These are phyloP conservation scores for Pluvialis apricaria DNA, from an alignment of 2,113 vertebrate genomes.

Conservation along the genomic window DNA sequence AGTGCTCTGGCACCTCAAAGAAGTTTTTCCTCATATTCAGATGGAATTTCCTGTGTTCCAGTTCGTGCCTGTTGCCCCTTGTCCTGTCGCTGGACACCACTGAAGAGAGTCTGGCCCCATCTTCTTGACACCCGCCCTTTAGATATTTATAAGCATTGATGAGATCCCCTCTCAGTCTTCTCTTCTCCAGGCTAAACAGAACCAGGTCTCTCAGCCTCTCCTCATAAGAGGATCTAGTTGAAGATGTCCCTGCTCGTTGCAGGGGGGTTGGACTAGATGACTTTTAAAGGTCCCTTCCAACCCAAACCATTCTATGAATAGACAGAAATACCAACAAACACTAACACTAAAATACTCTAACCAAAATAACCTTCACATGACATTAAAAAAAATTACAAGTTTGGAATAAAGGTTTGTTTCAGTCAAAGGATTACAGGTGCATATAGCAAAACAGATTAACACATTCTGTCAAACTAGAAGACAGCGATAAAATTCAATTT, in stretches of 20 bases:
- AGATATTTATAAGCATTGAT: too few relatives aligned
- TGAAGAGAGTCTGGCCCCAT: too few relatives aligned
- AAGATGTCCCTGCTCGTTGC: background rate
- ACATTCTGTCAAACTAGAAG: background rate
- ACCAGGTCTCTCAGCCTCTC: too few relatives aligned
- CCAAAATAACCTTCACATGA: background rate
- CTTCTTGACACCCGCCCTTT: too few relatives aligned
- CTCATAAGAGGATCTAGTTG: background rate
- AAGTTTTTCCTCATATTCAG: too few relatives aligned
- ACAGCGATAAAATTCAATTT: conserved; percentile 13
- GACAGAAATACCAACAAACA: background rate
- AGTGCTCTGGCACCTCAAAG: too few relatives aligned
- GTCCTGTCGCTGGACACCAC: too few relatives aligned
- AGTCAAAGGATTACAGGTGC: conserved; percentile 12
- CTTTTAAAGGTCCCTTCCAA: background rate
- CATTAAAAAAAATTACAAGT: background rate
- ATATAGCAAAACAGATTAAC: background rate
- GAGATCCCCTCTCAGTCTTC: too few relatives aligned
- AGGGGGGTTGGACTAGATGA: background rate
- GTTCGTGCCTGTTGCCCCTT: too few relatives aligned
- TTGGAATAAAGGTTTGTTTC: conserved; percentile 16
- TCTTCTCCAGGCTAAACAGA: too few relatives aligned
- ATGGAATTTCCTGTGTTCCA: too few relatives aligned
- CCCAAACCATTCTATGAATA: background rate
- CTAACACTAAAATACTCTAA: background rate